These are phyloP conservation scores for Drosophila pseudotalamancana DNA, from an alignment of 2,888 invertebrate genomes.

Conservation along the genomic window DNA sequence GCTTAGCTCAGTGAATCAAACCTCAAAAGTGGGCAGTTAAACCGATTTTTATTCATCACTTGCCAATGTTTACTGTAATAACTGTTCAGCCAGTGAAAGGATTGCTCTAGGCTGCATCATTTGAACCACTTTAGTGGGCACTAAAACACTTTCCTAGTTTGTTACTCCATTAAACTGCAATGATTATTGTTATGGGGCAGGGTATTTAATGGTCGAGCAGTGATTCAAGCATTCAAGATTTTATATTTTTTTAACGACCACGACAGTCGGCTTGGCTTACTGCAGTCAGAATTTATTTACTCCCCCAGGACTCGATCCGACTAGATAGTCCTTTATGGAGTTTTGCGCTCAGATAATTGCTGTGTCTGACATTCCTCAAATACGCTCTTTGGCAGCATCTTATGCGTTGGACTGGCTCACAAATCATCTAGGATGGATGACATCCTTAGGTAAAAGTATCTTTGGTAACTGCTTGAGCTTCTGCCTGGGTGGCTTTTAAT, in stretches of 20 bases:
- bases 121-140: not conserved
- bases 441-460: conserved; percentile 39
- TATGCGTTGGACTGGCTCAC: too few relatives aligned
- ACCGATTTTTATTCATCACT: too few relatives aligned
- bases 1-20: too few relatives aligned
- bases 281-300: conserved; percentile 45
- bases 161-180: not conserved
- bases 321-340: conserved; percentile 8
- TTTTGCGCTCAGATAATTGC: conserved; percentile 44
- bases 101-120: not conserved
- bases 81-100: too few relatives aligned
- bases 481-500: conserved; percentile 21
- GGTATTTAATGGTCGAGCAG: conserved; percentile 30
- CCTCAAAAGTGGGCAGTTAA: too few relatives aligned
- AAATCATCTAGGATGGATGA: conserved; percentile 27
- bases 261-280: conserved; percentile 25
- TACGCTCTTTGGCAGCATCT: conserved; percentile 36
- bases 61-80: too few relatives aligned
- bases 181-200: not conserved
- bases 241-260: conserved; percentile 34
- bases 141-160: not conserved
- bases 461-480: conserved; percentile 17
- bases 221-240: not conserved
- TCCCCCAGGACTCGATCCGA: not conserved
- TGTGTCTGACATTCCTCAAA: conserved; percentile 57